These are phyloP conservation scores for Acleris emargana DNA, from an alignment of 2,888 invertebrate genomes.

Conservation along the genomic window DNA sequence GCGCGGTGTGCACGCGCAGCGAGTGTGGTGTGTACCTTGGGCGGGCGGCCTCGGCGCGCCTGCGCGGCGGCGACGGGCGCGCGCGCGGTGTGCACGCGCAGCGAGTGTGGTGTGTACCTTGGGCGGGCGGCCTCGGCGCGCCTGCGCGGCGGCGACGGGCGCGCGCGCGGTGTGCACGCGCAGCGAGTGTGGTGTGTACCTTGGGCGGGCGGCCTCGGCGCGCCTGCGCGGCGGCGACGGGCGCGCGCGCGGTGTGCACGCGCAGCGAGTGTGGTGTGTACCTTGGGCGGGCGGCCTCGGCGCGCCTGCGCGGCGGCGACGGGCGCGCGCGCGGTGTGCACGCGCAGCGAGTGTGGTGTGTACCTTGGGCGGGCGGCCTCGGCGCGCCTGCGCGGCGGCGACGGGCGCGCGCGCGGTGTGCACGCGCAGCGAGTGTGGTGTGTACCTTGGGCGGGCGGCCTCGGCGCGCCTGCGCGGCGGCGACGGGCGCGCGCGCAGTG, in stretches of 20 bases:
- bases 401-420: slow-evolving; percentile 49
- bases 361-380: slow-evolving; percentile 41
- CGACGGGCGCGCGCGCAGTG: slow-evolving; percentile 44
- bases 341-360: slow-evolving; percentile 49
- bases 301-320: slow-evolving; percentile 14
- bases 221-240: slow-evolving; percentile 9
- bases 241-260: slow-evolving; percentile 56
- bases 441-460: slow-evolving; percentile 41
- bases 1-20: too few species aligned
- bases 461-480: slow-evolving; percentile 14
- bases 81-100: slow-evolving; percentile 54
- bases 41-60: slow-evolving; percentile 32
- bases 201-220: slow-evolving; percentile 39
- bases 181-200: slow-evolving; percentile 26
- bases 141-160: slow-evolving; percentile 9
- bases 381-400: slow-evolving; percentile 14
- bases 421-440: slow-evolving; percentile 48
- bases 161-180: slow-evolving; percentile 52
- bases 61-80: slow-evolving; percentile 18
- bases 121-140: slow-evolving; percentile 36
- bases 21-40: slow-evolving; percentile 37
- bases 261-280: slow-evolving; percentile 40
- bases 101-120: slow-evolving; percentile 36
- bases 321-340: slow-evolving; percentile 53
- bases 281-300: slow-evolving; percentile 41